A percentile compares a stretch with the other conserved stretches of the same genome.
phyloP scores from a whole-genome alignment of 2,888 invertebrate genomes.

The Fabriciana adippe region DNA sequence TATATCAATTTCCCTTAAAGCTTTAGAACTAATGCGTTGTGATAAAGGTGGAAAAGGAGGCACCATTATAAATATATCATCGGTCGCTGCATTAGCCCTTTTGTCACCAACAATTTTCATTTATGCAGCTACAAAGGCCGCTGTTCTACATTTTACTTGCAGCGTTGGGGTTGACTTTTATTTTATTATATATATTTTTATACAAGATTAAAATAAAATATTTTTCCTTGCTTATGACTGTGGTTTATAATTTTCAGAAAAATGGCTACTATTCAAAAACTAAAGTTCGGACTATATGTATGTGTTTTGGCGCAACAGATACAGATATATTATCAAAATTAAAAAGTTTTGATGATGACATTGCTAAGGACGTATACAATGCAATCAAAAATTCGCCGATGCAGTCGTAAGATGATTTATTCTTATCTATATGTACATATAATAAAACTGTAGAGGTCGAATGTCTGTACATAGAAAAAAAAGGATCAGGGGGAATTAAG shows the following conservation, averaged over 20 bases:
- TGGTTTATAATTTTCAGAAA: conserved; percentile 50
- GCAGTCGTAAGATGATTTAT: conserved; percentile 23
- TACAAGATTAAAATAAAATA: too few relatives aligned
- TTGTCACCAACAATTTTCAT: conserved; percentile 40
- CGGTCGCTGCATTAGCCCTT: conserved; percentile 45
- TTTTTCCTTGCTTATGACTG: too few relatives aligned
- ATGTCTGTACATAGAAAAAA: too few relatives aligned
- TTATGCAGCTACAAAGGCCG: conserved; percentile 49
- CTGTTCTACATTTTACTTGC: conserved; percentile 50
- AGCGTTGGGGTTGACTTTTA: conserved; percentile 48
- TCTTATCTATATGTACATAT: neutral
- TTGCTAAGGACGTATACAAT: conserved; percentile 19
- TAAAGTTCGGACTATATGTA: conserved; percentile 59
- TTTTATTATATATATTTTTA: neutral
- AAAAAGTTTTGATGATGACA: conserved; percentile 43
- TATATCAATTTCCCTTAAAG: conserved; percentile 48
- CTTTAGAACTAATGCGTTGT: conserved; percentile 49
- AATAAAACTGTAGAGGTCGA: too few relatives aligned
- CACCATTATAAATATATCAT: conserved; percentile 51
- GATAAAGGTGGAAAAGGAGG: conserved; percentile 52
- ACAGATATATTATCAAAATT: conserved; percentile 46
- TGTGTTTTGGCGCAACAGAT: conserved; percentile 65
- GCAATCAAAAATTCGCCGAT: neutral
- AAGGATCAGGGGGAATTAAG: too few relatives aligned
- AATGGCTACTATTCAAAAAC: conserved; percentile 53